Percentiles rank a stretch among this genome's conserved stretches.
Conservation (phyloP, 2,113 vertebrate species). For the Pontoporia blainvillei region DNA sequence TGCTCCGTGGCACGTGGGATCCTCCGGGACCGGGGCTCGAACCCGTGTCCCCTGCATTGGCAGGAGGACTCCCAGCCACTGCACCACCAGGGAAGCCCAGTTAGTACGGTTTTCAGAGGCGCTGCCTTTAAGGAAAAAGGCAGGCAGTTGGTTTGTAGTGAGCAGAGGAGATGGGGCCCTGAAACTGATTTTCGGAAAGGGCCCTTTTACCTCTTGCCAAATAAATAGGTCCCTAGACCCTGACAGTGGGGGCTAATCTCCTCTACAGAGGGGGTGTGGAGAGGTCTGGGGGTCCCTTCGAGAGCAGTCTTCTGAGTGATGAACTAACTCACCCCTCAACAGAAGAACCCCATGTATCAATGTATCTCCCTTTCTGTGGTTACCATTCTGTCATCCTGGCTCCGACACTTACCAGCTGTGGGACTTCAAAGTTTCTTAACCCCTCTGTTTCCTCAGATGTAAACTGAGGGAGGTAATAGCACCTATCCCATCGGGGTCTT, state of each 20-base stretch:
- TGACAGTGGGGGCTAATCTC: neutral
- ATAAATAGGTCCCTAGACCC: neutral
- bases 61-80: too few species aligned
- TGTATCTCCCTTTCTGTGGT: neutral
- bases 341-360: neutral
- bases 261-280: neutral
- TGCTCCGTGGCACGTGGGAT: accelerated
- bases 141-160: neutral
- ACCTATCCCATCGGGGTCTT: neutral
- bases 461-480: neutral
- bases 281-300: accelerated
- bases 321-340: neutral
- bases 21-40: too few species aligned
- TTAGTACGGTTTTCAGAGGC: accelerated
- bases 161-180: neutral
- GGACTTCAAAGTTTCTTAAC: neutral
- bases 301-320: neutral
- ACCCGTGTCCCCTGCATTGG: too few species aligned
- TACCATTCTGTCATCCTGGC: neutral
- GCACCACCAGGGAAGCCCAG: too few species aligned
- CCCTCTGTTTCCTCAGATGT: neutral
- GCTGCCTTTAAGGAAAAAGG: neutral
- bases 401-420: accelerated
- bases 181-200: neutral
- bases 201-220: neutral